Percentiles rank a stretch among this genome's conserved stretches.
Conservation (phyloP, 1,140 invertebrate species). For the Euborellia annulipes region DNA sequence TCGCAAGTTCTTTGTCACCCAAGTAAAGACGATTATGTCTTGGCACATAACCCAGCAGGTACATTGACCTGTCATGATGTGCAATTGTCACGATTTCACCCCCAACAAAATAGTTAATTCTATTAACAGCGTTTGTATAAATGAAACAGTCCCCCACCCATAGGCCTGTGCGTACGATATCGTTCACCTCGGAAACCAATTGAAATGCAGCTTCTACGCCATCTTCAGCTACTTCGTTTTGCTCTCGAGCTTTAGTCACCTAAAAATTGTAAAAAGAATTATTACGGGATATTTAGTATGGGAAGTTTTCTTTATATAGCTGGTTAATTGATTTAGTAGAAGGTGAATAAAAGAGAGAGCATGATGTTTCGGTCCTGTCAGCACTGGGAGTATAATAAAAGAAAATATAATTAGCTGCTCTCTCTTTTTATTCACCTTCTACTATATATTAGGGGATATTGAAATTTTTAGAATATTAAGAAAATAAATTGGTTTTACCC, state of each 20-base stretch:
- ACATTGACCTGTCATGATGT: constrained; percentile 79
- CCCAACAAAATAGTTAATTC: constrained; percentile 98
- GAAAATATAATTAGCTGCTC: too few species aligned
- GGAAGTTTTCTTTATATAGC: too few species aligned
- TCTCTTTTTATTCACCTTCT: too few species aligned
- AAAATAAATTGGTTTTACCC: too few species aligned
- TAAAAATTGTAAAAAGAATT: not conserved
- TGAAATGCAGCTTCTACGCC: constrained; percentile 91
- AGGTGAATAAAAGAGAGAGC: too few species aligned
- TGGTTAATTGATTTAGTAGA: too few species aligned
- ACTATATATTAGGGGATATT: too few species aligned
- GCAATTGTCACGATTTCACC: constrained; percentile 97
- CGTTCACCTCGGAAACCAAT: constrained; percentile 76
- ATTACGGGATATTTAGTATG: too few species aligned
- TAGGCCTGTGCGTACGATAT: constrained; percentile 87
- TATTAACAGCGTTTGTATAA: constrained; percentile 94
- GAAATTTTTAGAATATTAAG: too few species aligned
- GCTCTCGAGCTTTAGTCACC: constrained; percentile 53
- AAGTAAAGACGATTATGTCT: constrained; percentile 60
- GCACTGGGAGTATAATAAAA: too few species aligned
- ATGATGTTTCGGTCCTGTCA: too few species aligned
- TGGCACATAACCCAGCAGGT: constrained; percentile 4
- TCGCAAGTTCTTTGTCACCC: constrained; percentile 93
- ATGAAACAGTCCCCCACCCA: constrained; percentile 99
- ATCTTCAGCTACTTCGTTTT: constrained; percentile 73